These are phyloP conservation scores for Hyperoodon ampullatus DNA, from an alignment of 2,113 vertebrate genomes.

Conservation along the genomic window DNA sequence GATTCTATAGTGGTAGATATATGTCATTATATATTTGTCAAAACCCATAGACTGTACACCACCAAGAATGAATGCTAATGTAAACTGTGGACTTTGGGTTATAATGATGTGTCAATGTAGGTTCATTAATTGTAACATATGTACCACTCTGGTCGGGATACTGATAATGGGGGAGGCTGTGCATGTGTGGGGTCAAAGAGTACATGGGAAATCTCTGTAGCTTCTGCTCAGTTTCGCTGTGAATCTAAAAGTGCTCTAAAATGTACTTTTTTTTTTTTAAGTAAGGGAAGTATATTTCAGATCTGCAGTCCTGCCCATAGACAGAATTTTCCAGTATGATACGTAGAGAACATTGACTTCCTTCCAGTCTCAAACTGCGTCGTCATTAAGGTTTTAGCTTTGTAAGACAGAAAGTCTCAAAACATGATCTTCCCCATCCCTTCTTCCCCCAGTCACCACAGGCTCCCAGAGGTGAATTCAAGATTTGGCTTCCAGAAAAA, in stretches of 20 bases:
- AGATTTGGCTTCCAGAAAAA: neutral
- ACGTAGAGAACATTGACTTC: neutral
- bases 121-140: neutral
- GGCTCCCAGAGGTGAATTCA: neutral
- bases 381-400: neutral
- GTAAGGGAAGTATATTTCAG: neutral
- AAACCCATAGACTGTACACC: neutral
- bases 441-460: neutral
- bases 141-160: no score
- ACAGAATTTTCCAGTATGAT: neutral
- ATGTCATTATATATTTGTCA: neutral
- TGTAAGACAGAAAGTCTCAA: neutral
- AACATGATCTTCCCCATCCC: neutral
- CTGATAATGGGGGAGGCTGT: neutral
- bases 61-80: neutral
- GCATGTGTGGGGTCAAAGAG: neutral
- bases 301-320: neutral
- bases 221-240: neutral
- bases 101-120: neutral
- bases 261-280: neutral
- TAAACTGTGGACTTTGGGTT: neutral
- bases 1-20: neutral
- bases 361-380: neutral
- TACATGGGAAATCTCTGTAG: neutral
- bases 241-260: constrained; percentile 13